Conservation (phyloP, 2,888 invertebrate genomes). For the Unio pictorum region DNA sequence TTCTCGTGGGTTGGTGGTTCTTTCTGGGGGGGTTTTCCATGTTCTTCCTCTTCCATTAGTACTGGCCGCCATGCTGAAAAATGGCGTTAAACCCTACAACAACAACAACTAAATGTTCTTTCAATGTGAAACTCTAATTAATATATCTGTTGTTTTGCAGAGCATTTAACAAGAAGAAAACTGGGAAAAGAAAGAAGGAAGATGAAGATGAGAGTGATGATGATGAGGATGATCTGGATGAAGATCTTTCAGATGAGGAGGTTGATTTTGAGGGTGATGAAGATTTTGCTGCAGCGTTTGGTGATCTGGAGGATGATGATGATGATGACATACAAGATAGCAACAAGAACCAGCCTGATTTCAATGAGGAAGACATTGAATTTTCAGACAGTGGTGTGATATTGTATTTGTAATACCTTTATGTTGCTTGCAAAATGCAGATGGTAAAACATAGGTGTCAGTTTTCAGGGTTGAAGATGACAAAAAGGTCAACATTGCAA, state of each 20-base stretch:
- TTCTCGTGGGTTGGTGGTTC: no score
- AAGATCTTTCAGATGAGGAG: conserved; percentile 59
- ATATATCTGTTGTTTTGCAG: conserved; percentile 9
- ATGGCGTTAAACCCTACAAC: no score
- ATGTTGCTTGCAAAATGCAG: no score
- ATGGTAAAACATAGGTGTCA: no score
- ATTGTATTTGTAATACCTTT: no score
- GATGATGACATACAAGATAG: conserved; percentile 25
- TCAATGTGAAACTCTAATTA: no score
- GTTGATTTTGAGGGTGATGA: conserved; percentile 57
- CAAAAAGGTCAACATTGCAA: no score
- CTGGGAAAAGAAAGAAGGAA: conserved; percentile 40
- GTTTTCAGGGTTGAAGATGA: no score
- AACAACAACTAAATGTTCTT: no score
- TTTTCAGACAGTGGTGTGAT: conserved; percentile 56
- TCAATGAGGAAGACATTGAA: conserved; percentile 59
- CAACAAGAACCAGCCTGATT: conserved; percentile 8
- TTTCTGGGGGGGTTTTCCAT: no score
- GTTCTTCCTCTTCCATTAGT: no score
- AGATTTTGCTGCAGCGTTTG: conserved; percentile 60
- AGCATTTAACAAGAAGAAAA: conserved; percentile 57
- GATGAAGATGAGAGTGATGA: conserved; percentile 70
- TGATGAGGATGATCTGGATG: conserved; percentile 50
- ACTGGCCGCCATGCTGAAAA: no score
- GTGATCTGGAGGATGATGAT: conserved; percentile 33